Base-by-base conservation (phyloP, 2,113 vertebrate genomes). In the Mesitornis unicolor region DNA sequence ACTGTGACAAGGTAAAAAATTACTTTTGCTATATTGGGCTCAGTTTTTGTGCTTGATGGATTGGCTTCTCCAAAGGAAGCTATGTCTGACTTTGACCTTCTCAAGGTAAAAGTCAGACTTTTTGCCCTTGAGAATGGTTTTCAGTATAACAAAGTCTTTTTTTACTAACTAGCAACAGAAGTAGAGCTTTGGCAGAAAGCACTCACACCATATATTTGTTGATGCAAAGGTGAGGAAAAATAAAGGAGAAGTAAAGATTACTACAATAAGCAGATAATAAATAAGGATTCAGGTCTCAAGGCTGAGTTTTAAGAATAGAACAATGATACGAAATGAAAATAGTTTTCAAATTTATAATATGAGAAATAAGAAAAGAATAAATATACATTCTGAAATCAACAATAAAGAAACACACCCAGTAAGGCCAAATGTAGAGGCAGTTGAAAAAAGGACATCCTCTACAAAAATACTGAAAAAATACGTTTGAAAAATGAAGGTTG, bases 41-140 rank as follows among this genome's bases (percentile, higher is more conserved):
- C 94, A 95, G 88, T 97, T 98, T 98, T 97, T 95, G 79, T 80
- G 69, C 61, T 96, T 98, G 97, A 98, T 97, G 79, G 95, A 98
- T 98, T 77, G 84, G 91, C 91, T 96, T 94, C 73, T 98, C 94
- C 76, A 93, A 43, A 61, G n/a, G 57, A 94, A 94, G 92, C 60
- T 98, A 95, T 97, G 97, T 76, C 71, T 60, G 45, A 5, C 40
- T 90, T 85, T 83, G 48, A 97, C 95, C 92, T 97, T 96, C 40
- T 89, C 84, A 95, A 96, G 85, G 95, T 79, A 84, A 80, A 67
- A 78, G 36, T 77, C 36, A 67, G 89, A 97, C 59, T 74, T 98
- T 96, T 93, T 97, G 95, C 61, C 93, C 94, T 98, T 97, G 59
- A 96, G 38, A 95, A 78, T 22, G 6, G 75, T 65, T 91, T 84